Evolutionary conservation across 2,797 vertebrate genomes (phyloP).

Genomic region (Pangasius sanitwongsei): DNA sequence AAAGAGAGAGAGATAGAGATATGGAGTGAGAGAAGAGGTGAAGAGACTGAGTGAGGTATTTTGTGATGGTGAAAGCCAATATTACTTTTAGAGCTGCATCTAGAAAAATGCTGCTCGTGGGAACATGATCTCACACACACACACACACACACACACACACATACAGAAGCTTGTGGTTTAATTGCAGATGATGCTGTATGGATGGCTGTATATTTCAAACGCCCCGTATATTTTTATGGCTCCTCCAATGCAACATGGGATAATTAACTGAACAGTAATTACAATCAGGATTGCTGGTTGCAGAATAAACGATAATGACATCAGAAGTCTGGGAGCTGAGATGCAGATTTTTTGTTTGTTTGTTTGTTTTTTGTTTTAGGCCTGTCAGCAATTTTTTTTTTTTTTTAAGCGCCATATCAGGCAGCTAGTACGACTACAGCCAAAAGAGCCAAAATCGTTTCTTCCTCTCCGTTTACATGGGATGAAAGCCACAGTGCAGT

Average conservation of each 20-base stretch:
- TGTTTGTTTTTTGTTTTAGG: constrained; percentile 36
- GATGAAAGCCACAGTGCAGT: constrained; percentile 57
- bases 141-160: background rate
- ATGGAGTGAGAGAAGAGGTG: background rate
- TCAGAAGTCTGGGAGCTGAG: constrained; percentile 65
- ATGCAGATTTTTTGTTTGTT: constrained; percentile 59
- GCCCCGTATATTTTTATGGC: constrained; percentile 35
- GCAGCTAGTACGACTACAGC: constrained; percentile 50
- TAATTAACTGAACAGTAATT: constrained; percentile 75
- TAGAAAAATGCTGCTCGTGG: constrained; percentile 11
- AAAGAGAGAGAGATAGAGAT: background rate
- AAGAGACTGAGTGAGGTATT: background rate
- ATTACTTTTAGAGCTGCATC: constrained; percentile 17
- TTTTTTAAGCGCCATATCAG: constrained; percentile 38
- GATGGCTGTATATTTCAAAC: constrained; percentile 11
- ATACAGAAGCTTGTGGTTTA: background rate
- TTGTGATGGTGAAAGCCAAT: constrained; percentile 5
- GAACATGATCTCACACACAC: background rate
- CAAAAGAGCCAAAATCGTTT: background rate
- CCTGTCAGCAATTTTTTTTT: constrained; percentile 65
- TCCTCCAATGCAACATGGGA: constrained; percentile 61
- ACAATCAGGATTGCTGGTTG: constrained; percentile 62
- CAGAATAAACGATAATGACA: constrained; percentile 72
- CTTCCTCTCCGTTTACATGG: constrained; percentile 29
- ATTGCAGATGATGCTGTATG: constrained; percentile 41